A percentile compares a stretch with the other conserved stretches of the same genome.
Conservation (phyloP, 1,140 invertebrate species). For the Ips nitidus region DNA sequence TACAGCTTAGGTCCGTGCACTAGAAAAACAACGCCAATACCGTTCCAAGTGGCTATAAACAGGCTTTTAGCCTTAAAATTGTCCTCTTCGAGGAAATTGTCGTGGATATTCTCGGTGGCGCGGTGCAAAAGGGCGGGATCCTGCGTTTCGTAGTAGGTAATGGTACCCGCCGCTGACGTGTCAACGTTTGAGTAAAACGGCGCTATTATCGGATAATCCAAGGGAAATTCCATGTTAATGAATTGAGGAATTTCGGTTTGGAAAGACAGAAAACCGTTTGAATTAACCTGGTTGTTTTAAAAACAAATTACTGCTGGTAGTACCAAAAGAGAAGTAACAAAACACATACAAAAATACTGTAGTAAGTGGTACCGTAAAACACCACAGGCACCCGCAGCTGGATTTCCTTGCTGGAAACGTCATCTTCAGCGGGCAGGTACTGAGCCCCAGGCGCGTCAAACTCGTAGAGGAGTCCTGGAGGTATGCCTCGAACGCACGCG, state of each 20-base stretch:
- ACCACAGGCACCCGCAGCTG: constrained; percentile 52
- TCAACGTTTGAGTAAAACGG: constrained; percentile 92
- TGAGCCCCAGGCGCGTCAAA: constrained; percentile 36
- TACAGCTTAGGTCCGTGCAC: background rate
- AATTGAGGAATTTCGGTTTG: constrained; percentile 80
- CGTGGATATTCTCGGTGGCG: constrained; percentile 67
- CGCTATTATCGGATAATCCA: constrained; percentile 87
- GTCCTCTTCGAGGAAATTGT: constrained; percentile 66
- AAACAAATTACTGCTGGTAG: background rate
- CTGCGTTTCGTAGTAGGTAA: constrained; percentile 79
- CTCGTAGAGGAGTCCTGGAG: constrained; percentile 40
- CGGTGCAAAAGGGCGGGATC: constrained; percentile 64
- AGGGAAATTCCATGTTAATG: constrained; percentile 84
- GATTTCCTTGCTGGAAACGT: constrained; percentile 56
- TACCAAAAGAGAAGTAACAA: background rate
- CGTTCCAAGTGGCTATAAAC: constrained; percentile 68
- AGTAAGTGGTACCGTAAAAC: constrained; percentile 47
- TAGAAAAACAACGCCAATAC: constrained; percentile 10
- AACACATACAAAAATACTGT: constrained; percentile 49
- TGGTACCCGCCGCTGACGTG: constrained; percentile 67
- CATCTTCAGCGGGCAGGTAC: constrained; percentile 52
- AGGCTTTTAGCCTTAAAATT: constrained; percentile 66
- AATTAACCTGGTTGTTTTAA: constrained; percentile 71
- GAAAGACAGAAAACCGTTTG: constrained; percentile 90
- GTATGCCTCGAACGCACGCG: constrained; percentile 30